These are phyloP conservation scores for Hyla sarda DNA, from an alignment of 2,113 vertebrate species.

Conservation along the genomic window DNA sequence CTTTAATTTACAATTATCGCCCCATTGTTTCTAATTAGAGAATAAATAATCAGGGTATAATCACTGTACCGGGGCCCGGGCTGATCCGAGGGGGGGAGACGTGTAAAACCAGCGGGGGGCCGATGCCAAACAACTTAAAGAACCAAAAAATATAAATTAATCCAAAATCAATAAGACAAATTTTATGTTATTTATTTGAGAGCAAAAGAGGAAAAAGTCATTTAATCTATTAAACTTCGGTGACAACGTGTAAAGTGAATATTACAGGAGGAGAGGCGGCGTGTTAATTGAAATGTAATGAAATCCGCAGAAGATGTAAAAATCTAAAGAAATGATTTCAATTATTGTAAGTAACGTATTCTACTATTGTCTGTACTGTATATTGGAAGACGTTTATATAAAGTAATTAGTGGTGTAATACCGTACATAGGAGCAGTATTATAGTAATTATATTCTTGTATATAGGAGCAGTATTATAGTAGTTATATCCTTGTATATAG, in stretches of 20 bases:
- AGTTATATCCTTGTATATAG: no score
- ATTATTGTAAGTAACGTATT: background rate
- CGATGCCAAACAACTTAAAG: background rate
- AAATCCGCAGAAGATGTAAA: background rate
- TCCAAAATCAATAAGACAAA: background rate
- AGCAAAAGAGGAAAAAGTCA: constrained; percentile 8
- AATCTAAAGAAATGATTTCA: background rate
- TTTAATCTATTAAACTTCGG: constrained; percentile 13
- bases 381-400: no score
- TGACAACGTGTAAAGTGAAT: background rate
- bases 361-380: background rate
- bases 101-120: background rate
- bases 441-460: no score
- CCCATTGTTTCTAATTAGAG: background rate
- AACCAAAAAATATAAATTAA: background rate
- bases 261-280: background rate
- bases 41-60: constrained; percentile 22
- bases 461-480: no score
- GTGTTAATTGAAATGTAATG: background rate
- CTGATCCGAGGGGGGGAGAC: background rate
- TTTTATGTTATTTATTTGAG: background rate
- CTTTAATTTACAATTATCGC: constrained; percentile 9
- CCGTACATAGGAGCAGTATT: no score
- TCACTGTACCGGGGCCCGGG: background rate
- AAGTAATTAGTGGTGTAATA: no score